Evolutionary conservation across 2,888 invertebrate species (phyloP), one percentile per base, ranked within the genome.

Genomic region (Pammene aurita): DNA sequence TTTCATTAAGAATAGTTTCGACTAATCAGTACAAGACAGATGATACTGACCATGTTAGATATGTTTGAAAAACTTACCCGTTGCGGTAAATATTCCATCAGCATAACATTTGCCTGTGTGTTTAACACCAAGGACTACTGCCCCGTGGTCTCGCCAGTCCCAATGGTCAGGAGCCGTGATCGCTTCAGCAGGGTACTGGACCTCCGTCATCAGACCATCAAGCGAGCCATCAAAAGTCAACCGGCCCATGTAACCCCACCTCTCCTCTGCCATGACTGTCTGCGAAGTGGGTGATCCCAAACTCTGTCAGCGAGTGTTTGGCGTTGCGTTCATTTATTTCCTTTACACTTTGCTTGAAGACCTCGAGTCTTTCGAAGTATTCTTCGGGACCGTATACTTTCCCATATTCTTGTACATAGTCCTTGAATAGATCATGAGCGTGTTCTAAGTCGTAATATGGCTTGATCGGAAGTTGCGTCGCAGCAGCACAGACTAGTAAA

Each of bases 31-130:
- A n/a, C n/a, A n/a, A n/a, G n/a, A n/a, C n/a, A n/a, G n/a, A n/a
- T n/a, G n/a, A n/a, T n/a, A n/a, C n/a, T n/a, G n/a, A n/a, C n/a
- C n/a, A n/a, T n/a, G n/a, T n/a, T n/a, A n/a, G n/a, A n/a, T n/a
- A 26, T 26, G 26, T 26, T 26, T 26, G 26, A 42, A 38, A 42
- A 42, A 26, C 10, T 26, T 54, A 75, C 75, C 73, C 7, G 57
- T 54, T 7, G 72, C 57, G 11, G 71, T 70, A 48, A 75, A 74
- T 60, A 96, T 94, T 96, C 96, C 97, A 89, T 96, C 97, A 1
- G 96, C 95, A 44, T 96, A 96, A 81, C 96, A 96, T 70, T 92
- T 91, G 63, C 94, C 95, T 89, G 97, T 96, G 88, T 97, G 94
- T 82, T 97, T 97, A 16, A 97, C 93, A 0, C 88, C 92, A 0